These are phyloP conservation scores for Cephus spinipes DNA, from an alignment of 2,888 invertebrate species.

Conservation along the genomic window DNA sequence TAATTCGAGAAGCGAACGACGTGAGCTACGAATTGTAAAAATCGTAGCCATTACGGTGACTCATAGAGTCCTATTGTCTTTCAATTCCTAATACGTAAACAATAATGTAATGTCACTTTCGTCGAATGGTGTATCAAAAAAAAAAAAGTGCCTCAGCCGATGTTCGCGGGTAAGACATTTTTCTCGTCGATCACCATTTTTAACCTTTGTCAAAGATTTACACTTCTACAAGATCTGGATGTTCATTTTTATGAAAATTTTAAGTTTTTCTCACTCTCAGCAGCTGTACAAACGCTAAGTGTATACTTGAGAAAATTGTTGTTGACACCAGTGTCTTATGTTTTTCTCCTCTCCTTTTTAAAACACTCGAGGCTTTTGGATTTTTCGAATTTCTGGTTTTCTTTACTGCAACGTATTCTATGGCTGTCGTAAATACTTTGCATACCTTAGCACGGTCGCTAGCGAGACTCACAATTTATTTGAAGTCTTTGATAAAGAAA, in stretches of 20 bases:
- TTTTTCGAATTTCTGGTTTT: too few relatives aligned
- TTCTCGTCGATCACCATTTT: conserved; percentile 1
- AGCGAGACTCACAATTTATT: background rate
- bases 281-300: background rate
- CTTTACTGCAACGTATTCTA: too few relatives aligned
- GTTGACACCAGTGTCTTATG: background rate
- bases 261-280: too few relatives aligned
- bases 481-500: background rate
- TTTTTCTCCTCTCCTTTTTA: too few relatives aligned
- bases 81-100: background rate
- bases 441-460: too few relatives aligned
- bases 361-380: too few relatives aligned
- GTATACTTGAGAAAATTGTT: background rate
- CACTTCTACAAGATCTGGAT: background rate
- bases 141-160: background rate
- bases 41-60: too few relatives aligned
- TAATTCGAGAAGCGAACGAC: too few relatives aligned
- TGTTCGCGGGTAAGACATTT: conserved; percentile 1
- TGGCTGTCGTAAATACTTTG: too few relatives aligned
- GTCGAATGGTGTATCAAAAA: background rate
- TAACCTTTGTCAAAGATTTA: background rate
- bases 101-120: background rate
- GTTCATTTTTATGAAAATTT: background rate
- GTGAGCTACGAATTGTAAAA: too few relatives aligned
- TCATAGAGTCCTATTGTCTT: too few relatives aligned